Evolutionary conservation across 2,113 vertebrate species (phyloP), one percentile per base, ranked within the genome.

Genomic region (Melanocharis versteri): DNA sequence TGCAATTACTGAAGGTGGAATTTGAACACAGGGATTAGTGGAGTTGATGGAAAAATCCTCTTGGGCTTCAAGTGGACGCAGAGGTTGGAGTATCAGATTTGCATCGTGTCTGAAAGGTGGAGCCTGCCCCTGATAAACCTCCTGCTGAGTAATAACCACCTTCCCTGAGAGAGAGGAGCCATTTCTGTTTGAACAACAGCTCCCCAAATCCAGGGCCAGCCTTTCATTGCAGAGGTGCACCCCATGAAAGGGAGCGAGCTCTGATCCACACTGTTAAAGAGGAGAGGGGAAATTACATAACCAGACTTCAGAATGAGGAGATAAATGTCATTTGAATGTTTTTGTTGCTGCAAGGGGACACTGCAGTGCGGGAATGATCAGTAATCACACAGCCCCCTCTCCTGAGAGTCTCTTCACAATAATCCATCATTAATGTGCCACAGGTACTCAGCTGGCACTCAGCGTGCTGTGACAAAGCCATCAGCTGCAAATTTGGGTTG

Each of bases 351-450:
- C 72, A 54, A 45, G 48, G 60, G 60, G 30, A 76, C 19, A 8
- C 13, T 40, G 83, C 56, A 39, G 11, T 54, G 73, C 76, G 75
- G 35, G 44, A 71, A 57, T 17, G 10, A 10, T 65, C 83, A 79
- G 78, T 22, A 54, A 85, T 80, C 45, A 33, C 21, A 91, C 33
- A 70, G 64, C 77, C 81, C 83, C 81, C 69, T 70, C 91, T 83
- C 50, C 91, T 61, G 86, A 65, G 86, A 92, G 76, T 6, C 27
- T 76, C 28, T 22, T 45, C 76, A 40, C 27, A 45, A 27, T 19
- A 48, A 69, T 23, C 26, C 37, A 19, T 40, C 7, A 0, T 10
- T 21, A 12, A 3, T 3, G n/a, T 57, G 40, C 30, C 57, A 13
- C 65, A 79, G 88, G 27, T 6, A 7, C 50, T 15, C 35, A 30